phyloP scores from a whole-genome alignment of 2,888 invertebrate species.

The Isotomurus palustris region DNA sequence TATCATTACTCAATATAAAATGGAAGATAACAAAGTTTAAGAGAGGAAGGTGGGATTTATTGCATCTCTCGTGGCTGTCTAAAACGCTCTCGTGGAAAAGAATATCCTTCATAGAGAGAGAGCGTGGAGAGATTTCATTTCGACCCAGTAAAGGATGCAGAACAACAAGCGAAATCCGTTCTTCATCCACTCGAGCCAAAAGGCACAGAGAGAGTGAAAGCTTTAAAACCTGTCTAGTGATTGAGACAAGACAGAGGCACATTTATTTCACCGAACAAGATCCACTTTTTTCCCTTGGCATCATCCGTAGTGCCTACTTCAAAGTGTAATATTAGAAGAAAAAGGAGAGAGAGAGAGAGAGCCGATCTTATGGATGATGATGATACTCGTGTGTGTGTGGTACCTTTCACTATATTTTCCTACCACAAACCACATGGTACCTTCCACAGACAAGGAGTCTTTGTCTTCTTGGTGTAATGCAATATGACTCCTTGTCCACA shows the following conservation, averaged over 20 bases:
- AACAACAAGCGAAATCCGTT: slow-evolving; percentile 32
- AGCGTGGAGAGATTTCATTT: not conserved
- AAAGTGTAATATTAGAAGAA: slow-evolving; percentile 1
- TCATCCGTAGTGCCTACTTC: not conserved
- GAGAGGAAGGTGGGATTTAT: slow-evolving; percentile 44
- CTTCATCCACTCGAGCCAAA: slow-evolving; percentile 17
- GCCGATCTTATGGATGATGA: too few species aligned
- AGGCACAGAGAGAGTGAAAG: too few species aligned
- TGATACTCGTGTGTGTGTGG: too few species aligned
- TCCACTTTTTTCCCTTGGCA: not conserved
- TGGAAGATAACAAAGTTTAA: too few species aligned
- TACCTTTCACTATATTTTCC: too few species aligned
- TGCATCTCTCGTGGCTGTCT: slow-evolving; percentile 34
- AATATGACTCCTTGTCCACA: too few species aligned
- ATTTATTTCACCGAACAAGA: slow-evolving; percentile 20
- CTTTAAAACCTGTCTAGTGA: too few species aligned
- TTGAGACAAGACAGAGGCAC: slow-evolving; percentile 28
- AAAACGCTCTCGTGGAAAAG: not conserved
- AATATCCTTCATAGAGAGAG: too few species aligned
- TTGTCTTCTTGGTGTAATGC: too few species aligned
- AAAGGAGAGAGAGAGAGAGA: not conserved
- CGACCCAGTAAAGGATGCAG: not conserved
- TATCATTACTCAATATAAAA: too few species aligned
- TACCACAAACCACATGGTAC: too few species aligned
- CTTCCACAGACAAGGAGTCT: too few species aligned